Evolutionary conservation across 2,797 vertebrate genomes (phyloP), one percentile per base, ranked within the genome.

Genomic region (Anguilla marmorata): DNA sequence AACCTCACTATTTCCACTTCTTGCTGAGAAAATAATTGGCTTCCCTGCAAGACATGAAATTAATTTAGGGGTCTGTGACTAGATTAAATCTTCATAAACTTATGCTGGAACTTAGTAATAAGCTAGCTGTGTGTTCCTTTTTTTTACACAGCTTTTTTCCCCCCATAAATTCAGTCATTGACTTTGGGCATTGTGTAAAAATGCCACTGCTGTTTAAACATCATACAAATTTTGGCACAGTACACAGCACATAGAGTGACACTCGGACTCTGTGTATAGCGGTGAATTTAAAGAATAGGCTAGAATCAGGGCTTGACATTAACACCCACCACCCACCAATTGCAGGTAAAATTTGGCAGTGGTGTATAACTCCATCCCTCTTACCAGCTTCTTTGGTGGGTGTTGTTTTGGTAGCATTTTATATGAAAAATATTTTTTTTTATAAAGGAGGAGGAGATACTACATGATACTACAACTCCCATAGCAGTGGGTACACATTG

Each of bases 1-100:
- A 82, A 82, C 79, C 45, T 82, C 41, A 82, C 79, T 82, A 82
- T 50, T 82, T 82, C 79, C 79, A 50, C 79, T 82, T 50, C 79
- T 48, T n/a, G 37, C 79, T 48, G 41, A 45, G 45, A 19, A 82
- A 82, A 82, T 82, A 82, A 82, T 50, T 82, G 79, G 41, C 79
- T 82, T 82, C 79, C 16, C 79, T 82, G 79, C 24, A n/a, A 24
- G 79, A 82, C 41, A 45, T 50, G 41, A 48, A 82, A 24, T 50
- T 45, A 82, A 82, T 82, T 50, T 19, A 82, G 45, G 79, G 21
- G 41, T 50, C 79, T 82, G 79, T 19, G 45, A n/a, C 41, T 45
- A 37, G 74, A 76, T 76, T 41, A 82, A 50, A n/a, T 82, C 45
- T 9, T 7, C n/a, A 7, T 24, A 82, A 48, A n/a, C 6, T n/a